Base-by-base conservation (phyloP, 2,113 vertebrate species). In the Chrysemys picta region DNA sequence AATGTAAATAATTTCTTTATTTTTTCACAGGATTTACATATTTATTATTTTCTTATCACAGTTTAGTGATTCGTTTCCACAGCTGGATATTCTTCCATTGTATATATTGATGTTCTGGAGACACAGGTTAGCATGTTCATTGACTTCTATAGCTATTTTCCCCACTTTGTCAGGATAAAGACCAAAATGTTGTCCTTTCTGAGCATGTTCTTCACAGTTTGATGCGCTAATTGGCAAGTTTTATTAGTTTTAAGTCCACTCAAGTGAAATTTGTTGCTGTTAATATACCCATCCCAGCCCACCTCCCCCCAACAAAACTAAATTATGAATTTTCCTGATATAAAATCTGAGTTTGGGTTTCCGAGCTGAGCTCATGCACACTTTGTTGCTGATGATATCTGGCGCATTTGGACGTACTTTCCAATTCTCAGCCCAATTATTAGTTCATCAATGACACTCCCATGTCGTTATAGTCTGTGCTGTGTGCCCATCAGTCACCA, bases 1-100 rank as follows among this genome's bases (percentile, higher is more conserved):
- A 98, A 98, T 98, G 98, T 98, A 99, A 98, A 98, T 98, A 98
- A 98, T 98, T 98, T 98, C 95, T 99, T 98, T 98, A 97, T 98
- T 98, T 97, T 98, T 98, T 98, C 98, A 98, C 98, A 99, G 98
- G 99, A 99, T 99, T 99, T 99, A 99, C 99, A 99, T 98, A 98
- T 99, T 98, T 99, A 99, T 98, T 98, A 98, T 97, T 98, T 99
- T 99, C 98, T 97, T 96, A 97, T 97, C 98, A 99, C 99, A 99
- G 99, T 99, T 98, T 98, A 97, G 97, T 98, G 97, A 98, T 97
- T 98, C 91, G 98, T 98, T 98, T 98, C 98, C 98, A 99, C 98
- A 98, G 97, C 98, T 97, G 98, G 97, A 97, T 98, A 98, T 96
- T 97, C 92, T 96, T 97, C 97, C 97, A 93, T 94, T 96, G 97